phyloP scores from a whole-genome alignment of 1,140 invertebrate species.

The Hermatobates lingyangjiaoensis region DNA sequence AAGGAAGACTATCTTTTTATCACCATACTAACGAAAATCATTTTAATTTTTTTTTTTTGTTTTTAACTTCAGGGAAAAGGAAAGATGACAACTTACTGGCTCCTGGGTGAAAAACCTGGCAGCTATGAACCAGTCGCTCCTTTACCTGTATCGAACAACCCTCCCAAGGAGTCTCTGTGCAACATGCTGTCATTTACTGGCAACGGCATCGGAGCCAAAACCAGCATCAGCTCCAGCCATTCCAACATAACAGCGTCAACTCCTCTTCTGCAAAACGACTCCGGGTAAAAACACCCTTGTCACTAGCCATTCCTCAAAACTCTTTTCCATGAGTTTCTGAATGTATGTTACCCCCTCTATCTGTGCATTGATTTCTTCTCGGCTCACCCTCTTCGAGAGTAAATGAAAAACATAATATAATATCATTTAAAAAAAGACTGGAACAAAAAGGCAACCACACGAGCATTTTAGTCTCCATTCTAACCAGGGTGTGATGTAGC shows the following conservation, averaged over 20 bases:
- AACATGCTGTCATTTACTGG: not conserved
- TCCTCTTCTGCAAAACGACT: constrained; percentile 18
- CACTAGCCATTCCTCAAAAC: not conserved
- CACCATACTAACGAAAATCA: too few species aligned
- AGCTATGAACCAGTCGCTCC: not conserved
- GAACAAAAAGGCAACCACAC: too few species aligned
- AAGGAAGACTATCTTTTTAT: too few species aligned
- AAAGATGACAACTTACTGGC: constrained; percentile 75
- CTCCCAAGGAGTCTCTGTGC: not conserved
- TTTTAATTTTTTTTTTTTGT: constrained; percentile 8
- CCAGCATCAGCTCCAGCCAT: constrained; percentile 10
- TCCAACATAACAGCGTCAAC: constrained; percentile 18
- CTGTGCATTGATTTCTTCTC: too few species aligned
- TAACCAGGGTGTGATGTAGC: too few species aligned
- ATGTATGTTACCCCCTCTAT: too few species aligned
- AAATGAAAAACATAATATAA: too few species aligned
- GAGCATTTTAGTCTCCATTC: too few species aligned
- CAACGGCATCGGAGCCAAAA: not conserved
- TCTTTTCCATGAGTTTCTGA: too few species aligned
- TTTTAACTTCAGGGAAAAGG: constrained; percentile 59
- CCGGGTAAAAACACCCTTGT: not conserved
- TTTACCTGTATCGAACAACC: not conserved
- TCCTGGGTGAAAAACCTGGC: constrained; percentile 42
- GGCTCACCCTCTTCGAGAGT: too few species aligned
- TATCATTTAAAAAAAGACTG: too few species aligned